Conservation (phyloP, 2,797 vertebrate genomes). For the Choloepus didactylus region DNA sequence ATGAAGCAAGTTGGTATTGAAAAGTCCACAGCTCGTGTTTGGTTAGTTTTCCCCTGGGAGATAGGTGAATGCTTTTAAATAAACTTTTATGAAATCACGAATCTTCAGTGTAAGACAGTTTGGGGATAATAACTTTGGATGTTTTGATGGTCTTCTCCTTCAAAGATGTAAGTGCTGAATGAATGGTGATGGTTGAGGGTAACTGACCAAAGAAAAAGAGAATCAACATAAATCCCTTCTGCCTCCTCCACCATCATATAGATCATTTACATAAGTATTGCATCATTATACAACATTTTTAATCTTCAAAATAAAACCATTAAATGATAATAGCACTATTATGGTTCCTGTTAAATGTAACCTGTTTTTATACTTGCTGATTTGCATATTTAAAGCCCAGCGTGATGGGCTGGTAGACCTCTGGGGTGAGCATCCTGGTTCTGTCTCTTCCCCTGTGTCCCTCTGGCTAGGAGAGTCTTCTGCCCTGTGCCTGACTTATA, state of each 20-base stretch:
- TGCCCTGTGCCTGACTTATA: background rate
- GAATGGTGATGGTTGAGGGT: constrained; percentile 23
- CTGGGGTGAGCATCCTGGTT: background rate
- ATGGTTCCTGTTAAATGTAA: constrained; percentile 66
- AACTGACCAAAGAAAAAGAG: constrained; percentile 54
- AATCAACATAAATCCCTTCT: constrained; percentile 50
- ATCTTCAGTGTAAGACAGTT: constrained; percentile 8
- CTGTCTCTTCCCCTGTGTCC: background rate
- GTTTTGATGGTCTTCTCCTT: constrained; percentile 26
- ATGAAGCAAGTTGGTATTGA: background rate
- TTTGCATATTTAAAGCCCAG: constrained; percentile 63
- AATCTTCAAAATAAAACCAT: constrained; percentile 78
- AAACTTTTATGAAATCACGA: constrained; percentile 53
- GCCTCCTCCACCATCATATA: constrained; percentile 61
- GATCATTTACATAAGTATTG: constrained; percentile 73
- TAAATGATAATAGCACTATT: constrained; percentile 69
- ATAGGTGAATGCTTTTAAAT: constrained; percentile 37
- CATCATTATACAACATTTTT: constrained; percentile 67
- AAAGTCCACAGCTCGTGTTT: background rate
- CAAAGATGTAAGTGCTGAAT: background rate
- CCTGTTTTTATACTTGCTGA: constrained; percentile 55
- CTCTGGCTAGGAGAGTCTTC: background rate
- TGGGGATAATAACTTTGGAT: constrained; percentile 29
- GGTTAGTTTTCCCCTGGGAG: background rate
- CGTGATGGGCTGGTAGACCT: background rate